phyloP scores from a whole-genome alignment of 2,113 vertebrate species.

The Lasiurus cinereus region DNA sequence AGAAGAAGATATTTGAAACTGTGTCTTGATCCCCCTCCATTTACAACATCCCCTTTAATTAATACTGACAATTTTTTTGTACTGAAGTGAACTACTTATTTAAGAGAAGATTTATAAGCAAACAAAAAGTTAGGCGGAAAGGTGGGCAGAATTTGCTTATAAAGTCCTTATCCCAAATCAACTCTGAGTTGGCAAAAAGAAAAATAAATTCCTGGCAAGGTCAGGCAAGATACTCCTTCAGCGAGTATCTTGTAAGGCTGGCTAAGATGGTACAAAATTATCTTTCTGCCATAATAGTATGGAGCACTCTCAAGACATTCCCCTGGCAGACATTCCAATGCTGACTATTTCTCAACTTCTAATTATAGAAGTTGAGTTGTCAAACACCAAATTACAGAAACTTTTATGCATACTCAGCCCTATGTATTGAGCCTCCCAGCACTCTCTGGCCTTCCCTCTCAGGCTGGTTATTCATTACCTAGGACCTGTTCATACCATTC shows the following conservation, averaged over 20 bases:
- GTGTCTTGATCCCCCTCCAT: neutral
- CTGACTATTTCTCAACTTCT: constrained; percentile 41
- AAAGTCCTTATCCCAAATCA: constrained; percentile 20
- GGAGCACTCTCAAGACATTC: neutral
- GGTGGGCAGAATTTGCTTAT: constrained; percentile 15
- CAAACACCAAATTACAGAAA: constrained; percentile 51
- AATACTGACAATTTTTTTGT: neutral
- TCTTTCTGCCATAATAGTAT: constrained; percentile 31
- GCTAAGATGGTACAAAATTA: constrained; percentile 63
- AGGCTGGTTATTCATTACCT: neutral
- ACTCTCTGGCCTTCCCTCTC: neutral
- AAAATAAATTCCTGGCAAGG: constrained; percentile 47
- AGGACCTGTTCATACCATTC: neutral
- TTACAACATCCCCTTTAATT: neutral
- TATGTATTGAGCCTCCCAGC: neutral
- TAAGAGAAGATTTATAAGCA: constrained; percentile 13
- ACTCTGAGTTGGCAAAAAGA: constrained; percentile 47
- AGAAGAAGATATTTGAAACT: neutral
- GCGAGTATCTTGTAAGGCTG: constrained; percentile 13
- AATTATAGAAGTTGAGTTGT: constrained; percentile 65
- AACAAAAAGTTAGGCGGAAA: neutral
- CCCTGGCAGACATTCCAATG: neutral
- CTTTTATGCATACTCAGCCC: neutral
- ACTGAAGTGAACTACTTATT: constrained; percentile 33
- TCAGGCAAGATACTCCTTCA: constrained; percentile 42